Conservation (phyloP, 1,140 invertebrate species). For the Aethina tumida region DNA sequence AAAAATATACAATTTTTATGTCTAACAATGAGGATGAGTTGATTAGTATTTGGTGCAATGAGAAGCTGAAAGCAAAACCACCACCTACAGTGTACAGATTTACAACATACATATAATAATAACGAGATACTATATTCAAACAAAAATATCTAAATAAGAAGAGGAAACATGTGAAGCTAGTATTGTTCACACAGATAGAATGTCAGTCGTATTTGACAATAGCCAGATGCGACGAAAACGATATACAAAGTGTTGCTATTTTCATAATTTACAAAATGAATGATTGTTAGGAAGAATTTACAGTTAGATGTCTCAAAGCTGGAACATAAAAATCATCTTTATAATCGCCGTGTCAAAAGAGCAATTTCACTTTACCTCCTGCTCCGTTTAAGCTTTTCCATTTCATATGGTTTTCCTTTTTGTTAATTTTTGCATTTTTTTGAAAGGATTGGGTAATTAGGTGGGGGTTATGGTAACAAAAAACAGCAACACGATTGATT, state of each 20-base stretch:
- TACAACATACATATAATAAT: conserved; percentile 1
- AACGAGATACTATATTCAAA: conserved; percentile 5
- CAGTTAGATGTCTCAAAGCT: conserved; percentile 30
- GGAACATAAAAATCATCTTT: conserved; percentile 21
- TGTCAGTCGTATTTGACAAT: conserved; percentile 25
- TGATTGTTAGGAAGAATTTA: conserved; percentile 26
- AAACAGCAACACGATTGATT: conserved; percentile 33
- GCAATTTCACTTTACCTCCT: conserved; percentile 10
- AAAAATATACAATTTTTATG: conserved; percentile 14
- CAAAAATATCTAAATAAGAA: conserved; percentile 1
- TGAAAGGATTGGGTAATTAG: conserved; percentile 10
- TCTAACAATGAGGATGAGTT: conserved; percentile 15
- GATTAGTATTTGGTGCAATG: conserved; percentile 19
- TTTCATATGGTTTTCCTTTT: conserved; percentile 21
- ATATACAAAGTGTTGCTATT: conserved; percentile 30
- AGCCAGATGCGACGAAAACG: conserved; percentile 10
- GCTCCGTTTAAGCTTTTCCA: conserved; percentile 11
- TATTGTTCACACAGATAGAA: conserved; percentile 19
- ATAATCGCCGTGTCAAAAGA: conserved; percentile 13
- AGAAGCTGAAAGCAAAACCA: conserved; percentile 6
- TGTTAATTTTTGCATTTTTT: conserved; percentile 11
- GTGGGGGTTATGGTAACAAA: conserved; percentile 17
- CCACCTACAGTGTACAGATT: background rate
- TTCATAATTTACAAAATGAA: conserved; percentile 27
- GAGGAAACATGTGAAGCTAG: conserved; percentile 15